These are phyloP conservation scores for Amiota communis DNA, from an alignment of 2,888 invertebrate genomes.

Conservation along the genomic window DNA sequence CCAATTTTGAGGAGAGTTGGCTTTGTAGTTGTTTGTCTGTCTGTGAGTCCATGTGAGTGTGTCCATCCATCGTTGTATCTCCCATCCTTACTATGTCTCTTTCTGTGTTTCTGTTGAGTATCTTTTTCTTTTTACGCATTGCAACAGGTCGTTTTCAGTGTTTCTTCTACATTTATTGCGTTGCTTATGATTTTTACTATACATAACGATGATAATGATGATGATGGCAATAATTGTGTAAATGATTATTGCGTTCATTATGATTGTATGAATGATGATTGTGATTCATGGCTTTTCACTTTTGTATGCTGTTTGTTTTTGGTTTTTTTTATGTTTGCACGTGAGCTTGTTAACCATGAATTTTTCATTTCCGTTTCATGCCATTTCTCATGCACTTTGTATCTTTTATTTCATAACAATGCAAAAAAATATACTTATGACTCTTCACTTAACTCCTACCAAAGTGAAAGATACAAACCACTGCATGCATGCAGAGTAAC, in stretches of 20 bases:
- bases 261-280: constrained; percentile 52
- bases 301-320: constrained; percentile 53
- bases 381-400: background rate
- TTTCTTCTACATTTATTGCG: constrained; percentile 11
- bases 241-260: constrained; percentile 43
- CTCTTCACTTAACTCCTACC: too few species aligned
- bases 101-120: background rate
- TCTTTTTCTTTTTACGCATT: background rate
- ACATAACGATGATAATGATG: background rate
- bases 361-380: constrained; percentile 4
- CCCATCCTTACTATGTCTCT: background rate
- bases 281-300: constrained; percentile 67
- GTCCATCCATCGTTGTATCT: background rate
- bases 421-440: too few species aligned
- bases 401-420: background rate
- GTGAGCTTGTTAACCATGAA: constrained; percentile 37
- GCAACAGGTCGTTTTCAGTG: too few species aligned
- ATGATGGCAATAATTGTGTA: constrained; percentile 32
- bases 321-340: constrained; percentile 48
- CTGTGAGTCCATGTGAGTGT: background rate
- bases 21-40: background rate
- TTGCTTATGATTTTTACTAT: constrained; percentile 23
- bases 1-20: constrained; percentile 34
- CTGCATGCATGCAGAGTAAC: constrained; percentile 47
- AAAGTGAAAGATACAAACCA: constrained; percentile 1